Evolutionary conservation across 2,888 invertebrate genomes (phyloP).

Genomic region (Cephus rjabovi): DNA sequence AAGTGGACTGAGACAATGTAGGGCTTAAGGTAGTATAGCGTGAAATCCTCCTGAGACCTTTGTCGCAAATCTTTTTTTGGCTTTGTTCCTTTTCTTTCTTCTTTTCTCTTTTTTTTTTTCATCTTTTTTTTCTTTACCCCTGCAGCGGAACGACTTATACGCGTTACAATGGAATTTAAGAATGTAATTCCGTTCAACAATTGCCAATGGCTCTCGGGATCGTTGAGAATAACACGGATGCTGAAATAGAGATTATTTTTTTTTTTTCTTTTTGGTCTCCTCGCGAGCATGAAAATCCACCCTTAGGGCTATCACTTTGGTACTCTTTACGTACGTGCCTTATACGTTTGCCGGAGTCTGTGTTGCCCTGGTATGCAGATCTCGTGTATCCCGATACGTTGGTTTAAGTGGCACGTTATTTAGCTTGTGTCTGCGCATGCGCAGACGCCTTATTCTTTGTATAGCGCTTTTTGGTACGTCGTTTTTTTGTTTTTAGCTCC

Average conservation of each 20-base stretch:
- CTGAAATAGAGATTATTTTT: background rate
- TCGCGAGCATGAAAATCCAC: slow-evolving; percentile 9
- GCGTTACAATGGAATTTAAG: background rate
- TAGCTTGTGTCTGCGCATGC: slow-evolving; percentile 27
- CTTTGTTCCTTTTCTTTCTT: background rate
- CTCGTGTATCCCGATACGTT: slow-evolving; percentile 43
- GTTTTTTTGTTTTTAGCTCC: background rate
- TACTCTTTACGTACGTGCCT: slow-evolving; percentile 13
- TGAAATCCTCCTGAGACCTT: background rate
- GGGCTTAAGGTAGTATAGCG: background rate
- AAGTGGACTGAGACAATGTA: background rate
- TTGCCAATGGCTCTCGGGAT: background rate
- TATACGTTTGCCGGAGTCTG: background rate
- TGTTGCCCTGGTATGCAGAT: slow-evolving; percentile 52
- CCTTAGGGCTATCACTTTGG: slow-evolving; percentile 28
- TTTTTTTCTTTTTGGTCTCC: background rate
- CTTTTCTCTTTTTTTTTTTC: background rate
- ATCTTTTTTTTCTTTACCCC: no score
- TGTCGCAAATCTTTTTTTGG: background rate
- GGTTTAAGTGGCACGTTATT: slow-evolving; percentile 57
- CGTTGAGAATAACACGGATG: background rate
- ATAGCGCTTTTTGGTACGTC: background rate
- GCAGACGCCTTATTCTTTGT: background rate
- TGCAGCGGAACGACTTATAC: background rate
- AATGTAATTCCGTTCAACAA: background rate